Conservation (phyloP, 2,113 vertebrate genomes). For the Mormoops blainvillei region DNA sequence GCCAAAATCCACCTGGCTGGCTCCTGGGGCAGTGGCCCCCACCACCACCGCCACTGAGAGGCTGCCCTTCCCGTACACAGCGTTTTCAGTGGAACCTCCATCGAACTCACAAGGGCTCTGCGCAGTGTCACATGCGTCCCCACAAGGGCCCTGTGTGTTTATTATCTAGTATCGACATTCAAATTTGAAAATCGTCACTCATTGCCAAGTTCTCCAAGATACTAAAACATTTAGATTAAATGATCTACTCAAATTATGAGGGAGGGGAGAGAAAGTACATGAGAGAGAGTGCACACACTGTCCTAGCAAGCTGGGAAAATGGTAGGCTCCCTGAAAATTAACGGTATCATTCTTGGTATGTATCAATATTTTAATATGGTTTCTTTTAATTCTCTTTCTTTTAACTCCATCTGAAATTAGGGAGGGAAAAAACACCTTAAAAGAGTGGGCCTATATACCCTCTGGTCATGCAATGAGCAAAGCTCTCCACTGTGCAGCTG, state of each 20-base stretch:
- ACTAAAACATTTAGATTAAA: constrained; percentile 24
- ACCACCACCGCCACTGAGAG: neutral
- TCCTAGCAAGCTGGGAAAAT: neutral
- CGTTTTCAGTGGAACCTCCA: neutral
- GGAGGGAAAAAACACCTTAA: neutral
- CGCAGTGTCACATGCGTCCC: fast-evolving
- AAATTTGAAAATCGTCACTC: constrained; percentile 12
- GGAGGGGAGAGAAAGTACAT: neutral
- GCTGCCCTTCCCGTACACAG: neutral
- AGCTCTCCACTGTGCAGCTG: neutral
- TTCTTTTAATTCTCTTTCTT: constrained; percentile 10
- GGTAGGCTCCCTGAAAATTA: neutral
- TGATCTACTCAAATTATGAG: neutral
- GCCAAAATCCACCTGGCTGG: constrained; percentile 19
- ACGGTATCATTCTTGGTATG: neutral
- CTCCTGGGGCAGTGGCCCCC: neutral
- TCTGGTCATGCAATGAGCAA: neutral
- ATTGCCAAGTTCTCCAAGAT: neutral
- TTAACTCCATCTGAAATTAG: neutral
- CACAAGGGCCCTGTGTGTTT: neutral
- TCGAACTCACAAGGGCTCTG: neutral
- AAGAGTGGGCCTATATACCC: neutral
- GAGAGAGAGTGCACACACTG: neutral
- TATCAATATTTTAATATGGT: neutral
- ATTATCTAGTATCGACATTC: neutral